Evolutionary conservation across 2,797 vertebrate genomes (phyloP).

Genomic region (Paratrypauchen microcephalus): DNA sequence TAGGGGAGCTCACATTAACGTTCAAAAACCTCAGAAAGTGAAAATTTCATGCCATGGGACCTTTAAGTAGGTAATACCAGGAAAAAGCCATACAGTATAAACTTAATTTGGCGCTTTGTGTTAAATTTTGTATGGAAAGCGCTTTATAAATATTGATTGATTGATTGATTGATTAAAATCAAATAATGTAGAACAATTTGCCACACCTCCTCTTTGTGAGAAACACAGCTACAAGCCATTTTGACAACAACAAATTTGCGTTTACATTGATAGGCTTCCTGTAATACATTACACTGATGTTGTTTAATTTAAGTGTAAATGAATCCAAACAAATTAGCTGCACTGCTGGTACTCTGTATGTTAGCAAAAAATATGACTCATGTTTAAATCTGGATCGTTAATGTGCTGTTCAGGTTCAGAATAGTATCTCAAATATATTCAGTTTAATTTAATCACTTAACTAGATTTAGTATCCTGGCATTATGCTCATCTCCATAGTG

Average conservation of each 20-base stretch:
- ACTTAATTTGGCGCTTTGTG: too few relatives aligned
- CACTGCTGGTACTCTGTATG: background rate
- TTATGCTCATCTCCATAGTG: too few relatives aligned
- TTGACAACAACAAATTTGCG: slow-evolving; percentile 4
- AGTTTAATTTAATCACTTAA: background rate
- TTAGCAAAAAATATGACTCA: background rate
- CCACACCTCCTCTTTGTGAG: slow-evolving; percentile 6
- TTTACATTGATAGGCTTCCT: slow-evolving; percentile 5
- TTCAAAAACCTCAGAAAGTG: too few relatives aligned
- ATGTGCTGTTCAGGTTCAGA: background rate
- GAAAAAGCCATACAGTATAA: too few relatives aligned
- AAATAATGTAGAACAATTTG: slow-evolving; percentile 28
- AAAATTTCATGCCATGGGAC: too few relatives aligned
- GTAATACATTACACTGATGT: background rate
- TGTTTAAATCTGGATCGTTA: background rate
- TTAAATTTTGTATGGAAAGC: too few relatives aligned
- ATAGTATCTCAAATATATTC: background rate
- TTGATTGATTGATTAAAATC: too few relatives aligned
- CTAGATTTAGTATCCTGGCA: too few relatives aligned
- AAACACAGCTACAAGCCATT: slow-evolving; percentile 2
- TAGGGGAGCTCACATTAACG: too few relatives aligned
- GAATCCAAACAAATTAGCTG: background rate
- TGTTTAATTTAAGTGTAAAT: slow-evolving; percentile 1
- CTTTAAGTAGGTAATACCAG: too few relatives aligned
- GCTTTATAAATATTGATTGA: too few relatives aligned